Evolutionary conservation across 2,888 invertebrate genomes (phyloP), one percentile per base, ranked within the genome.

Genomic region (Calameuta pallipes): DNA sequence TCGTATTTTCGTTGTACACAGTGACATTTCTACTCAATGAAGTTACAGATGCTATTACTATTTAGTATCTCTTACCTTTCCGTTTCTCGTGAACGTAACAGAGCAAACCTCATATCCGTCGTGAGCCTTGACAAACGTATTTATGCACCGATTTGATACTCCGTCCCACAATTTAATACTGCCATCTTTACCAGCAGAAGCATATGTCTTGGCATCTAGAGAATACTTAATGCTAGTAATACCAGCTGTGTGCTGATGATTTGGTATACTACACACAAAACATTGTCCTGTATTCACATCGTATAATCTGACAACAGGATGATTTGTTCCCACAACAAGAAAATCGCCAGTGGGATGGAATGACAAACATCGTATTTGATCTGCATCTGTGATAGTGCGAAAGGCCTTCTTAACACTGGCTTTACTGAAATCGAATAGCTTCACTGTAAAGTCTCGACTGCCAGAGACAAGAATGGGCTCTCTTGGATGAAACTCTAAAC

Each of bases 401-500:
- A 96, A 98, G 0, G 99, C 99, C 89, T 99, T 98, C 92, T 99
- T 99, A 0, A 99, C 99, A 0, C 99, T 98, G 0, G 99, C 98
- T 92, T 99, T 99, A 69, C 99, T 98, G 89, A 97, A 99, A 91
- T 99, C 99, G 90, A 99, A 99, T 73, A 99, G 94, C 90, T 99
- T 98, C 76, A 99, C 96, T 23, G 98, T 98, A 89, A 96, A 97
- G 90, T 99, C 99, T 69, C 96, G 94, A 11, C 98, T 98, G 0
- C 99, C 99, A 0, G 99, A 99, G 0, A 98, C 97, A 34, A 99
- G 93, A 84, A 99, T 96, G 84, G 98, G 98, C 84, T 98, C 98
- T 75, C 96, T 95, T 0, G 99, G 99, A 91, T 99, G 99, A 92
- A 99, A 99, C 89, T 98, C 98, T 71, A 99, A 92, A 76, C 97